These are phyloP conservation scores for Oreochromis mossambicus DNA, from an alignment of 2,797 vertebrate genomes.

Conservation along the genomic window DNA sequence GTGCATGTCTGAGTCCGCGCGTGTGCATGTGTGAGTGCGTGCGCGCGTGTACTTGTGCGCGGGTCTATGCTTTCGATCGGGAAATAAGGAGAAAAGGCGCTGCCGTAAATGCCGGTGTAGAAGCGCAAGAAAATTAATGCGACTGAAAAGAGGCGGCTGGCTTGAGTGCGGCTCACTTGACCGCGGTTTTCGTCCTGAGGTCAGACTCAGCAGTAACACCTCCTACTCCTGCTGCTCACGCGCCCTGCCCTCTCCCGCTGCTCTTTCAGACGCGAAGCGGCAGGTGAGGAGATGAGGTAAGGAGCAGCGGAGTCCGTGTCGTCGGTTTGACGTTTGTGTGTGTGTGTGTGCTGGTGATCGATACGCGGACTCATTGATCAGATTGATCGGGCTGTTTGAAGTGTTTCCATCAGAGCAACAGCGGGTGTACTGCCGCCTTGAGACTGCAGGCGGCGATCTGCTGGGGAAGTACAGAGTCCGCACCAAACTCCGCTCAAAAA, in stretches of 20 bases:
- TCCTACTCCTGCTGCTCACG: not conserved
- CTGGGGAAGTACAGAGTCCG: not conserved
- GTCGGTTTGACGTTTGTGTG: not conserved
- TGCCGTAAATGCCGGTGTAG: no score
- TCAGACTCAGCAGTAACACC: not conserved
- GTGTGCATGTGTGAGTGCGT: no score
- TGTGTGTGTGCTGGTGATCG: not conserved
- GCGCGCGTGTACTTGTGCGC: no score
- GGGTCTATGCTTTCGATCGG: no score
- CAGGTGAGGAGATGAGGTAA: not conserved
- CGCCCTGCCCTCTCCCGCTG: not conserved
- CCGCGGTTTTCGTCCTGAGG: not conserved
- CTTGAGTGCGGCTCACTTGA: no score
- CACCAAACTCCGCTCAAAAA: not conserved
- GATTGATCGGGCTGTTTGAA: not conserved
- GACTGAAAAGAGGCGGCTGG: no score
- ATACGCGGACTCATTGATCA: not conserved
- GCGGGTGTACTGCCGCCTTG: not conserved
- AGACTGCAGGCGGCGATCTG: not conserved
- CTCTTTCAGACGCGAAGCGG: not conserved
- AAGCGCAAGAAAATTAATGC: no score
- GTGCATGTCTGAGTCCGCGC: no score
- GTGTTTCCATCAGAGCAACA: not conserved
- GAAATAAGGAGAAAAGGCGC: no score
- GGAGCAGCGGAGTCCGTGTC: not conserved